phyloP scores from a whole-genome alignment of 2,888 invertebrate species.

The Pasiphila rectangulata region DNA sequence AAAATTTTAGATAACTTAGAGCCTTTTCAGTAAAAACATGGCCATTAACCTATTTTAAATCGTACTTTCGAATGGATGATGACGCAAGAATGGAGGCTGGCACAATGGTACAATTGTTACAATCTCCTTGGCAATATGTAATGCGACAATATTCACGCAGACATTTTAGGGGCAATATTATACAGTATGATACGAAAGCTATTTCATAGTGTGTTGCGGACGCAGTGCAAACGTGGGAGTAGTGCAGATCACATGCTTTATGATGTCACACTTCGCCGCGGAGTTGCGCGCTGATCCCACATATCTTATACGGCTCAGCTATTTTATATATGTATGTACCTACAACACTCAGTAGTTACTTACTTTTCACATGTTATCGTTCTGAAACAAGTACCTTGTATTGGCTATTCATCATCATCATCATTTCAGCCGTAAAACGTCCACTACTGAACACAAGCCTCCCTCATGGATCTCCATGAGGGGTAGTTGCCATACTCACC shows the following conservation, averaged over 20 bases:
- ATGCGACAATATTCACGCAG: constrained; percentile 48
- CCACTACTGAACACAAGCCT: too few species aligned
- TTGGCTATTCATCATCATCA: too few species aligned
- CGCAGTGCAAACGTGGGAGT: constrained; percentile 29
- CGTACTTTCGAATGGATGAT: constrained; percentile 65
- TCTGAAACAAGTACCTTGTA: neutral
- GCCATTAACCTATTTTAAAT: constrained; percentile 73
- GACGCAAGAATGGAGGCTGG: constrained; percentile 61
- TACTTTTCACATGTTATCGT: neutral
- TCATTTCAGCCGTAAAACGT: too few species aligned
- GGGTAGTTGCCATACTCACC: too few species aligned
- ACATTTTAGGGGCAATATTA: constrained; percentile 45
- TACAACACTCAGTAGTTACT: neutral
- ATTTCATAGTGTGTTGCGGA: constrained; percentile 36
- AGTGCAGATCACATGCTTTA: constrained; percentile 23
- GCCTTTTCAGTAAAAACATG: constrained; percentile 59
- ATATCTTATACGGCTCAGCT: constrained; percentile 10
- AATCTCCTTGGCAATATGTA: constrained; percentile 50
- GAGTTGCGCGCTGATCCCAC: constrained; percentile 8
- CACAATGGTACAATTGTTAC: constrained; percentile 54
- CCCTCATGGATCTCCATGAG: too few species aligned
- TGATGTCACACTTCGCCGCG: constrained; percentile 25
- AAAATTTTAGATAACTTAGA: constrained; percentile 52
- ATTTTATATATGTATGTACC: constrained; percentile 1
- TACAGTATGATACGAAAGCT: constrained; percentile 38